Percentiles rank a stretch among this genome's conserved stretches.
phyloP scores from a whole-genome alignment of 2,888 invertebrate species.

The Drosophila greeni region DNA sequence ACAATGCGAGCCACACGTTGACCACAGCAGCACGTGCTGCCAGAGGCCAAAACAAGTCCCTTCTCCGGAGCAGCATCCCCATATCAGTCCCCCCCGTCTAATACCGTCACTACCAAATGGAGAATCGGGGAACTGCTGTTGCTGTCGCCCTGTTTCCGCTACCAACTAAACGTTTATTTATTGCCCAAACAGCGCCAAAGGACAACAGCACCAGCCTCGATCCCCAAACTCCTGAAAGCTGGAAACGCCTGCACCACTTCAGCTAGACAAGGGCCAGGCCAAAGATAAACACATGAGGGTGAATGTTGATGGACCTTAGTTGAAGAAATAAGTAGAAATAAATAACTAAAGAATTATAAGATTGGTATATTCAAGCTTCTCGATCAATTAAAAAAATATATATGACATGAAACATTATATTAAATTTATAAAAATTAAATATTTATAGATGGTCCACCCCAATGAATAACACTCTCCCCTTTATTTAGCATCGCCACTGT shows the following conservation, averaged over 20 bases:
- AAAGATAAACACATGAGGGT: conserved; percentile 68
- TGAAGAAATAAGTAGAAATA: too few relatives aligned
- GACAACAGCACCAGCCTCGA: conserved; percentile 48
- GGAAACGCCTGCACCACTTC: conserved; percentile 52
- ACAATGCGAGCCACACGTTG: conserved; percentile 60
- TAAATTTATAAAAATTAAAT: background rate
- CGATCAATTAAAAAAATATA: background rate
- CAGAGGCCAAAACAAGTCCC: conserved; percentile 60
- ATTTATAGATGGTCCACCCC: conserved; percentile 5
- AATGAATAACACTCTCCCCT: background rate
- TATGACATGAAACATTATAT: background rate
- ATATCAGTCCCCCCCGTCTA: background rate
- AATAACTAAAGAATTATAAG: too few relatives aligned
- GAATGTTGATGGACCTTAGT: background rate
- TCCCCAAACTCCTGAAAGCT: conserved; percentile 4
- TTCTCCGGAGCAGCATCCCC: conserved; percentile 1
- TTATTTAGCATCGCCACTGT: conserved; percentile 17
- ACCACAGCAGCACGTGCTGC: conserved; percentile 70
- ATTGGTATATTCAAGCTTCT: background rate
- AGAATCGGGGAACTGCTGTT: conserved; percentile 48
- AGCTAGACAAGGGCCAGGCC: conserved; percentile 67
- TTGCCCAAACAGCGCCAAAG: conserved; percentile 69
- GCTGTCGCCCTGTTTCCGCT: conserved; percentile 68
- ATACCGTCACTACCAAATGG: conserved; percentile 2
- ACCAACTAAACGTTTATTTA: conserved; percentile 74